Evolutionary conservation across 2,888 invertebrate genomes (phyloP), one percentile per base, ranked within the genome.

Genomic region (Ptychoptera albimana): DNA sequence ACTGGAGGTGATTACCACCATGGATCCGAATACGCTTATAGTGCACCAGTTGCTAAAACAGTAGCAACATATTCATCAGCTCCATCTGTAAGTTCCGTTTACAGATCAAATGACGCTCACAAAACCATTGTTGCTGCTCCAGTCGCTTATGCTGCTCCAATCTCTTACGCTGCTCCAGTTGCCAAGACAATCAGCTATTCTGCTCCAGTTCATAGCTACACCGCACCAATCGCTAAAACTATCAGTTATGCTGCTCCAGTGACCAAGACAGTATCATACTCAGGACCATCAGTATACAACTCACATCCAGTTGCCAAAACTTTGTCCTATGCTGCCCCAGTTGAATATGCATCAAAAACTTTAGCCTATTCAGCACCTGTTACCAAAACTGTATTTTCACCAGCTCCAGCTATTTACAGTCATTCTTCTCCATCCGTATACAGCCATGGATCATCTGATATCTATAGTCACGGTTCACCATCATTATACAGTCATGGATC

Each of bases 31-130:
- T 23, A 23, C 7, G 32, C 32, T 11, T 32, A 32, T 32, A n/a
- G 34, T 23, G 39, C 39, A 31, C 39, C 39, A 12, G 31, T 40
- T 64, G 64, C 23, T 53, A 58, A 39, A 52, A 37, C 50, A 15
- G 47, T 49, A 44, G 32, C 32, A 4, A n/a, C 32, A 11, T 52
- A 52, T 39, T 51, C 61, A 42, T 55, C 55, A 40, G 60, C 62
- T 8, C 61, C 61, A 3, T 58, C 56, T 10, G 60, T 61, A 8
- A 32, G 32, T 9, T n/a, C 9, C 2, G 32, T 32, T 11, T 32
- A 32, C 9, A 32, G 9, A 3, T 32, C 32, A 32, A n/a, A 11
- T 11, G 32, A 3, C 3, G 9, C 32, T 8, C 32, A 32, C n/a
- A n/a, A 9, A 32, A 32, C 32, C 8, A 11, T 32, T 11, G n/a